Percentiles rank a stretch among this genome's conserved stretches.
These are phyloP conservation scores for Danaus plexippus DNA, from an alignment of 1,140 invertebrate genomes.

Conservation along the genomic window DNA sequence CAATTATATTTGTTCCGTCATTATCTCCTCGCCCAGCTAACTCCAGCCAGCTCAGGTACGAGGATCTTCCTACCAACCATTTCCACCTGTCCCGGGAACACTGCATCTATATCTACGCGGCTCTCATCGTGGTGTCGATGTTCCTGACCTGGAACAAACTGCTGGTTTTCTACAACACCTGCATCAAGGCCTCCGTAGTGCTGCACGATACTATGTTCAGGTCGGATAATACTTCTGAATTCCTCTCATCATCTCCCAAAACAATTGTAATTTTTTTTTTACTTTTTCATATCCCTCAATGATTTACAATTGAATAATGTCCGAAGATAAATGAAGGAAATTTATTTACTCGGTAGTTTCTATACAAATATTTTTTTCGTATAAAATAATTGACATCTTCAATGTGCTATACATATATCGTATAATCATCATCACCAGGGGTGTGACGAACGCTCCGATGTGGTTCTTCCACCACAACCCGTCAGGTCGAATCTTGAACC, in stretches of 20 bases:
- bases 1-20: too few relatives aligned
- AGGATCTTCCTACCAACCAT: constrained; percentile 31
- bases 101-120: constrained; percentile 75
- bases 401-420: constrained; percentile 28
- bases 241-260: too few relatives aligned
- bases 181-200: constrained; percentile 80
- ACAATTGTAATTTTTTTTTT: too few relatives aligned
- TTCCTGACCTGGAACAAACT: constrained; percentile 65
- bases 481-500: constrained; percentile 80
- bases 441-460: constrained; percentile 81
- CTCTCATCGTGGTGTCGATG: constrained; percentile 66
- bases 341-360: too few relatives aligned
- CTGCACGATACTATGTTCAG: constrained; percentile 87
- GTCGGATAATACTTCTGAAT: constrained; percentile 16
- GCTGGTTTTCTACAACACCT: constrained; percentile 79
- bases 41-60: constrained; percentile 3
- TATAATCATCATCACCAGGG: constrained; percentile 63
- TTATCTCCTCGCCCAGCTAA: too few relatives aligned
- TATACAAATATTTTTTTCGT: not conserved
- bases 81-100: constrained; percentile 55
- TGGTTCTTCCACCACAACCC: constrained; percentile 89
- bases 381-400: not conserved
- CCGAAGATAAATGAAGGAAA: too few relatives aligned
- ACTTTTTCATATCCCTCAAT: not conserved
- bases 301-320: not conserved